Evolutionary conservation across 1,140 invertebrate genomes (phyloP).

Genomic region (Rhyzopertha dominica): DNA sequence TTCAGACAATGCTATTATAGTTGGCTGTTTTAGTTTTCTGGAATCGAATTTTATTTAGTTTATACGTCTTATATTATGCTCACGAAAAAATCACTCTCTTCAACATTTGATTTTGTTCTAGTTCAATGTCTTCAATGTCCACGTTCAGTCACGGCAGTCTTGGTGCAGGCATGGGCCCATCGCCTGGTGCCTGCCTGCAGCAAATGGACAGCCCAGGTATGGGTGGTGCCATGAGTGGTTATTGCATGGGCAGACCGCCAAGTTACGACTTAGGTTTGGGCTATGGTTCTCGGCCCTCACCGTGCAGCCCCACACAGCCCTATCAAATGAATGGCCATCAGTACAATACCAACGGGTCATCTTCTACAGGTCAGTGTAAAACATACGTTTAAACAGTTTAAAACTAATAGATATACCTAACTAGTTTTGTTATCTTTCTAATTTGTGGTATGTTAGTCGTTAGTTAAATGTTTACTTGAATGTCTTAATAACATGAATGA

Average conservation of each 20-base stretch:
- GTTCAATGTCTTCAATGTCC: slow-evolving; percentile 56
- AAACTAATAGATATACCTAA: neutral
- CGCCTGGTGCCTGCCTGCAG: slow-evolving; percentile 60
- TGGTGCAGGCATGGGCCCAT: slow-evolving; percentile 51
- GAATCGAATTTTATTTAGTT: neutral
- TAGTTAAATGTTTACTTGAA: too few species aligned
- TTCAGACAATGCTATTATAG: too few species aligned
- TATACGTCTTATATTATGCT: slow-evolving; percentile 1
- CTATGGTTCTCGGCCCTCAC: slow-evolving; percentile 57
- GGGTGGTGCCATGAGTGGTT: slow-evolving; percentile 39
- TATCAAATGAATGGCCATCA: slow-evolving; percentile 59
- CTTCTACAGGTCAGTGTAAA: slow-evolving; percentile 53
- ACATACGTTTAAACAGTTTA: neutral
- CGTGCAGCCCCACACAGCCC: slow-evolving; percentile 60
- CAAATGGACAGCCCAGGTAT: slow-evolving; percentile 54
- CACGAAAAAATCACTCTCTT: slow-evolving; percentile 3
- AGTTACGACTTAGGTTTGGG: slow-evolving; percentile 64
- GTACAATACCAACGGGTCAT: slow-evolving; percentile 55
- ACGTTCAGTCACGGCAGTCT: slow-evolving; percentile 48
- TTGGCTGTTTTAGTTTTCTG: too few species aligned
- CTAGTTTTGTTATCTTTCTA: too few species aligned
- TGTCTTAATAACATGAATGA: too few species aligned
- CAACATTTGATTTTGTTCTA: too few species aligned
- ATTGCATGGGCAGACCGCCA: slow-evolving; percentile 57
- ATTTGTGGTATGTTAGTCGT: too few species aligned